Percentiles rank a stretch among this genome's conserved stretches.
Evolutionary conservation across 1,140 invertebrate genomes (phyloP).

Genomic region (Anastrepha ludens): DNA sequence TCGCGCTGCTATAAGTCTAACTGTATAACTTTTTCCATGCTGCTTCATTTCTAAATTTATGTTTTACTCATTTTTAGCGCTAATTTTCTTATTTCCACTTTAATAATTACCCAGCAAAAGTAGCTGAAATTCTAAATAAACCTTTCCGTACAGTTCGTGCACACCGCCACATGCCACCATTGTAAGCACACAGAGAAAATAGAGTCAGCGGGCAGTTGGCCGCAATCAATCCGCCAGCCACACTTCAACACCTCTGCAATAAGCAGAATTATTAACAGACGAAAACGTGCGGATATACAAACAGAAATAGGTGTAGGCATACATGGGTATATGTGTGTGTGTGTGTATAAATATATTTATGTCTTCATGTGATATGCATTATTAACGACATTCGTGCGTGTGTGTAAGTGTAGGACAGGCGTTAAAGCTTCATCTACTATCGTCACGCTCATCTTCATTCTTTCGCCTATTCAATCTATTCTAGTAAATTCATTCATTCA

Average conservation of each 20-base stretch:
- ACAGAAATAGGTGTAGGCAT: background rate
- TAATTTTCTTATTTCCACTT: background rate
- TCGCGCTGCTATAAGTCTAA: too few relatives aligned
- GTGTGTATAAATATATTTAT: background rate
- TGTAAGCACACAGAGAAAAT: background rate
- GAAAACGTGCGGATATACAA: too few relatives aligned
- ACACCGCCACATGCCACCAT: background rate
- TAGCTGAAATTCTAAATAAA: slow-evolving; percentile 17
- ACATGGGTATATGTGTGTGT: background rate
- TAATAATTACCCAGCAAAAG: background rate
- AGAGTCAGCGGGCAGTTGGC: slow-evolving; percentile 4
- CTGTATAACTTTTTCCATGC: too few relatives aligned
- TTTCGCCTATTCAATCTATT: background rate
- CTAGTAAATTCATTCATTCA: background rate
- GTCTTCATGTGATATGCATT: background rate
- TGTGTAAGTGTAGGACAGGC: background rate
- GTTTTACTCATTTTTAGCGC: background rate
- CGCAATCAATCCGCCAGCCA: slow-evolving; percentile 19
- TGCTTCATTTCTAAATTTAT: too few relatives aligned
- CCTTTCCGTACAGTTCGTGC: background rate
- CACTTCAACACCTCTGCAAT: slow-evolving; percentile 17
- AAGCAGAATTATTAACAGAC: too few relatives aligned
- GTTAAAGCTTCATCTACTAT: background rate
- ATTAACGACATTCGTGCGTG: background rate
- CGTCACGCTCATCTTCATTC: background rate